A percentile compares a stretch with the other conserved stretches of the same genome.
Evolutionary conservation across 2,888 invertebrate species (phyloP).

Genomic region (Entomobrya proxima): DNA sequence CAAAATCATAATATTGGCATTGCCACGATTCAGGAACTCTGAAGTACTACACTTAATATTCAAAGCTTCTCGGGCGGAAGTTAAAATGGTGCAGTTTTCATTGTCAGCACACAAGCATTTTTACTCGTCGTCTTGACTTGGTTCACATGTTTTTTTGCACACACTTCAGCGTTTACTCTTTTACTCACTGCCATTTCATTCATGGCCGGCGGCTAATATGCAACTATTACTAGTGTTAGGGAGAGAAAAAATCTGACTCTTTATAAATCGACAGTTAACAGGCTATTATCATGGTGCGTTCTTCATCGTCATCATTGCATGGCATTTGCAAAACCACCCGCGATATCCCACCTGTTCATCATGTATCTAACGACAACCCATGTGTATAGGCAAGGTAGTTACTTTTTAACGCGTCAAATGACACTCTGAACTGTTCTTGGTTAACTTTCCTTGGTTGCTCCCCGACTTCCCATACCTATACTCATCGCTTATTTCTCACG

Average conservation of each 20-base stretch:
- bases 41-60: constrained; percentile 35
- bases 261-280: constrained; percentile 54
- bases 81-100: constrained; percentile 48
- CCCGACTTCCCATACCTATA: not conserved
- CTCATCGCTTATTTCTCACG: constrained; percentile 36
- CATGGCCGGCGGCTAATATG: constrained; percentile 34
- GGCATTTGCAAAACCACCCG: constrained; percentile 22
- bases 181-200: constrained; percentile 10
- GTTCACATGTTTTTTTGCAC: constrained; percentile 21
- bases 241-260: not conserved
- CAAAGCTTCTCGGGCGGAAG: constrained; percentile 44
- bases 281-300: constrained; percentile 32
- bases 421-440: constrained; percentile 23
- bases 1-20: not conserved
- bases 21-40: not conserved
- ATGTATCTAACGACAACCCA: not conserved
- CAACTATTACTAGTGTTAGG: not conserved
- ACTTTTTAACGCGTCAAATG: constrained; percentile 29
- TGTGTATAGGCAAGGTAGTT: not conserved
- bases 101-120: constrained; percentile 3
- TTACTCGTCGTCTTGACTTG: not conserved
- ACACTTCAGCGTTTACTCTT: too few species aligned
- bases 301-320: constrained; percentile 25
- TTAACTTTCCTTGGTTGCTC: constrained; percentile 10
- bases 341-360: constrained; percentile 7